Evolutionary conservation across 2,888 invertebrate species (phyloP), one percentile per base, ranked within the genome.

Genomic region (Heteropelma amictum): DNA sequence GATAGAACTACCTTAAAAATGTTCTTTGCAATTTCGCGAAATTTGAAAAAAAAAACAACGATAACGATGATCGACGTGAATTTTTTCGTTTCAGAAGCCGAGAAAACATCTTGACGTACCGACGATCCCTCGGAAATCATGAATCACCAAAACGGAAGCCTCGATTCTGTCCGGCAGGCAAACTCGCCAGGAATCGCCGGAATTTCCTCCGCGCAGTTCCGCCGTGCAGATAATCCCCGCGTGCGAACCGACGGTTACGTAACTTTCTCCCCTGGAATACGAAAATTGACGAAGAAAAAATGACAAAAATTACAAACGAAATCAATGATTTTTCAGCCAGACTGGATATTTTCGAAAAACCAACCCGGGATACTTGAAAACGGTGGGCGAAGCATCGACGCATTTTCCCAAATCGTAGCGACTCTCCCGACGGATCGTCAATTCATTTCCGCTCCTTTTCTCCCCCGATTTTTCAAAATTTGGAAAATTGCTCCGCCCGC

Each of bases 301-400:
- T 0, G 17, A 17, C 2, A 7, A 14, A 14, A 7, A 14, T 40
- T 10, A 19, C 19, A 42, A 42, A 19, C n/a, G n/a, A n/a, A n/a
- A n/a, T n/a, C n/a, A 1, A 49, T 4, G n/a, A n/a, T 49, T 49
- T 28, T 40, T 14, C 4, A 12, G 4, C 3, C 6, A 54, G n/a
- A 12, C 23, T 12, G 6, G 3, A 47, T n/a, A n/a, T n/a, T n/a
- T n/a, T 35, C 35, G 6, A 49, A 12, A 21, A 64, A 88, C 90
- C 14, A 89, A 82, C 81, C 89, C 88, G 35, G 91, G 90, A 87
- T 77, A 91, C 64, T 89, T 81, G 79, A 92, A 91, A 58, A 93
- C 79, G 19, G 92, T 89, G 17, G 96, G 95, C 10, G 95, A 92
- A 6, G 95, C 94, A 91, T 97, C 97, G 7, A 97, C 93, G 90